These are phyloP conservation scores for Helicolenus hilgendorfi DNA, from an alignment of 2,797 vertebrate species.

Conservation along the genomic window DNA sequence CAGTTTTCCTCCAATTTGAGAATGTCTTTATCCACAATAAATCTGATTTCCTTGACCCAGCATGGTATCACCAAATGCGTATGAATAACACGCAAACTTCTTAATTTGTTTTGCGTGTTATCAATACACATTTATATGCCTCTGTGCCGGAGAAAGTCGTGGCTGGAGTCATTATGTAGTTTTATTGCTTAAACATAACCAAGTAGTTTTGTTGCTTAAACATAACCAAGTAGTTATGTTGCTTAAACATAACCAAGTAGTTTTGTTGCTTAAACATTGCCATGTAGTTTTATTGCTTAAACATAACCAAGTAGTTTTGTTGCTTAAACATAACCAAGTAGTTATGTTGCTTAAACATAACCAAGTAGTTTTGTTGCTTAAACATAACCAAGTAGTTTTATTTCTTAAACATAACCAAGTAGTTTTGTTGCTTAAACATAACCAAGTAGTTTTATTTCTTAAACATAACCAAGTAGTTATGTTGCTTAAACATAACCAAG, in stretches of 20 bases:
- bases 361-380: too few relatives aligned
- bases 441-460: background rate
- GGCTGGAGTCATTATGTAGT: too few relatives aligned
- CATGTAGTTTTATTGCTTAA: background rate
- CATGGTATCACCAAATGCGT: background rate
- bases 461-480: too few relatives aligned
- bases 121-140: too few relatives aligned
- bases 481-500: background rate
- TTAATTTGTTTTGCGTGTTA: background rate
- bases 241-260: too few relatives aligned
- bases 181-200: too few relatives aligned
- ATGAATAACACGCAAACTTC: background rate
- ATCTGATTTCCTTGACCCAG: constrained; percentile 18
- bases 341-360: background rate
- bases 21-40: constrained; percentile 14
- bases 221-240: background rate
- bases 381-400: too few relatives aligned
- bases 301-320: background rate
- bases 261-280: too few relatives aligned
- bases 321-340: too few relatives aligned
- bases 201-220: background rate
- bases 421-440: background rate
- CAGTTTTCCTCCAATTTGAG: constrained; percentile 2
- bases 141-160: too few relatives aligned
- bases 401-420: too few relatives aligned